Conservation (phyloP, 1,140 invertebrate genomes). For the Saccostrea glomerata region DNA sequence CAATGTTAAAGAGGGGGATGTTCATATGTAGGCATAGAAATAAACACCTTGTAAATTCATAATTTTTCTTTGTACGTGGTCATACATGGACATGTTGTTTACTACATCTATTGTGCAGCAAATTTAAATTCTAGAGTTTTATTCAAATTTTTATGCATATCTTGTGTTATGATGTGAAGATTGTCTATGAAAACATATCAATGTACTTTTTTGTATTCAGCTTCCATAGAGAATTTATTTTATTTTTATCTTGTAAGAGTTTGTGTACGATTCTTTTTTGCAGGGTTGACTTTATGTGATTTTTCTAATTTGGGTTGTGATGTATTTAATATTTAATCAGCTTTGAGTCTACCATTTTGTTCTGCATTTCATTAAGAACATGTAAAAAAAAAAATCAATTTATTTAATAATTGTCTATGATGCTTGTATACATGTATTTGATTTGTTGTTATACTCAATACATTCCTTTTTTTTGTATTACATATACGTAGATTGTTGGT, state of each 20-base stretch:
- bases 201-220: no score
- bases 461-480: neutral
- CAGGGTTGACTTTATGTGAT: neutral
- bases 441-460: neutral
- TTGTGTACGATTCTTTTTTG: neutral
- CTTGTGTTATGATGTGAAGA: no score
- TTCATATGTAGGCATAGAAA: conserved; percentile 45
- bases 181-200: no score
- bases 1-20: conserved; percentile 46
- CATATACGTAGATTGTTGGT: neutral
- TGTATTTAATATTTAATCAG: neutral
- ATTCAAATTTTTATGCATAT: no score
- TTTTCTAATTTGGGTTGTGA: neutral
- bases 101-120: no score
- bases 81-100: no score
- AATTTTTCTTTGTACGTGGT: no score
- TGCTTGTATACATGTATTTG: neutral
- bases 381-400: neutral
- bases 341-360: neutral
- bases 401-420: neutral
- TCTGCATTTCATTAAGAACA: neutral
- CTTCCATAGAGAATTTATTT: neutral
- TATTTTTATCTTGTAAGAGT: neutral
- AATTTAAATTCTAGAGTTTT: no score
- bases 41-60: neutral